Conservation (phyloP, 2,797 vertebrate genomes). For the Cynopterus sphinx region DNA sequence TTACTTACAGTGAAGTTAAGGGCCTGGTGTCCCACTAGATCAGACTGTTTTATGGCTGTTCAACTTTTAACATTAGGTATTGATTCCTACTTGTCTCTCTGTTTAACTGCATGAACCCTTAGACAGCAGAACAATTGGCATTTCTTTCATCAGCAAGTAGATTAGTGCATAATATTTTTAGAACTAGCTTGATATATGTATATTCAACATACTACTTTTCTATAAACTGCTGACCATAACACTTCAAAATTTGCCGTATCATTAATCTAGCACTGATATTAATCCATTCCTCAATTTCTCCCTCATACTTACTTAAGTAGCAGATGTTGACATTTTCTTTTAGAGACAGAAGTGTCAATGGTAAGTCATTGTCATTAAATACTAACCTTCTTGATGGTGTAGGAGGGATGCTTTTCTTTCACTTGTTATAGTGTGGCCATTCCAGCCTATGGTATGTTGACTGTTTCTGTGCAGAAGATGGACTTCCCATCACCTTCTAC, state of each 20-base stretch:
- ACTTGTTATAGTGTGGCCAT: not conserved
- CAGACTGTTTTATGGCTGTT: not conserved
- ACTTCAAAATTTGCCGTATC: not conserved
- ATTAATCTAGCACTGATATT: not conserved
- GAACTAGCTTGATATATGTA: not conserved
- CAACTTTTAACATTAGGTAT: not conserved
- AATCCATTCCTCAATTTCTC: not conserved
- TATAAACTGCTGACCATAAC: not conserved
- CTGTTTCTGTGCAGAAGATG: not conserved
- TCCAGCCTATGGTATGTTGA: not conserved
- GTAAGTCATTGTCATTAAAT: not conserved
- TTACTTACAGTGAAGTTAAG: too few relatives aligned
- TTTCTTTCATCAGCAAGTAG: not conserved
- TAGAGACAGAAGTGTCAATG: not conserved
- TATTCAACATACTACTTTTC: not conserved
- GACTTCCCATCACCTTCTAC: not conserved
- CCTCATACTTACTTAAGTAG: not conserved
- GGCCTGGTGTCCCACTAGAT: not conserved
- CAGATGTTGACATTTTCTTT: not conserved
- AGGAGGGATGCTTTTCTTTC: not conserved
- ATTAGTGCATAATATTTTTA: not conserved
- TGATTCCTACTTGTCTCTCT: not conserved
- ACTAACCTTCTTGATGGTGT: not conserved
- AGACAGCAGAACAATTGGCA: not conserved
- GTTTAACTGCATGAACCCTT: not conserved